phyloP scores from a whole-genome alignment of 2,888 invertebrate genomes.

The Hipparchia sbordonii region DNA sequence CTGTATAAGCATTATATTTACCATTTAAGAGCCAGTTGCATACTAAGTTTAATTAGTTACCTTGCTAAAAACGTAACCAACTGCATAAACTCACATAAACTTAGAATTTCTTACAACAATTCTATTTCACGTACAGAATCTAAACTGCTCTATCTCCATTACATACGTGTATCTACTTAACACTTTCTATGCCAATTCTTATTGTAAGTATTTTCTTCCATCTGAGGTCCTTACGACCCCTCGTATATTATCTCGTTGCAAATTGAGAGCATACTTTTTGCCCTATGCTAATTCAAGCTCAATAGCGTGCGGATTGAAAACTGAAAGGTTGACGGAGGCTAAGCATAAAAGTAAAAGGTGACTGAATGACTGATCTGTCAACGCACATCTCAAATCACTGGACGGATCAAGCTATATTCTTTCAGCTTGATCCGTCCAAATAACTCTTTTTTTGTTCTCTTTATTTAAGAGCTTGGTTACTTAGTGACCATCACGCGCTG shows the following conservation, averaged over 20 bases:
- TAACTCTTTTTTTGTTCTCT: too few relatives aligned
- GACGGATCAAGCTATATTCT: too few relatives aligned
- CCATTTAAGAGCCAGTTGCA: background rate
- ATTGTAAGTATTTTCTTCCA: background rate
- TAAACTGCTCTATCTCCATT: background rate
- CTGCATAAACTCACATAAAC: background rate
- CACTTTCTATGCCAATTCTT: background rate
- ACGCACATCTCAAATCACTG: too few relatives aligned
- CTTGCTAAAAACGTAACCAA: background rate
- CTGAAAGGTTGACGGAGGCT: too few relatives aligned
- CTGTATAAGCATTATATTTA: too few relatives aligned
- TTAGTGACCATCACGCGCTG: too few relatives aligned
- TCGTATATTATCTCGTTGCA: background rate
- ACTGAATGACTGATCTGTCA: too few relatives aligned
- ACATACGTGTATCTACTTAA: background rate
- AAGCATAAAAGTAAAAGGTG: too few relatives aligned
- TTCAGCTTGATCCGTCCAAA: too few relatives aligned
- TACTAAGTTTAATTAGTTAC: background rate
- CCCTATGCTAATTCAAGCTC: too few relatives aligned
- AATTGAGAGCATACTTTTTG: background rate
- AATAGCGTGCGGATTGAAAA: too few relatives aligned
- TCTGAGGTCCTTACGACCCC: background rate
- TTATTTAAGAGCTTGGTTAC: too few relatives aligned
- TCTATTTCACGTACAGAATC: background rate
- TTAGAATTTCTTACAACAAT: background rate